phyloP scores from a whole-genome alignment of 2,113 vertebrate species.

The Rana temporaria region DNA sequence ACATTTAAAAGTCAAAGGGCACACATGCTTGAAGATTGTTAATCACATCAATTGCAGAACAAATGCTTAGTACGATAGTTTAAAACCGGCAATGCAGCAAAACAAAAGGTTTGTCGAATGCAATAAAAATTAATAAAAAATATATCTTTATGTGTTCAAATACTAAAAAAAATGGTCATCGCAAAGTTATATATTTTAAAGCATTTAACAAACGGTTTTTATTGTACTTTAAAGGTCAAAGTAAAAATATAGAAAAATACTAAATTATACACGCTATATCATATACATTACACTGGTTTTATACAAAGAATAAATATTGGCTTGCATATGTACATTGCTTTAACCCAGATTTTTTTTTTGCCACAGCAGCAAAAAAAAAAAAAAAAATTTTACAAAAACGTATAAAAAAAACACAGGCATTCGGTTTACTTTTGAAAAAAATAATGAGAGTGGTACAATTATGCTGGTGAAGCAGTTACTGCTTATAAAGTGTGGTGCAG shows the following conservation, averaged over 20 bases:
- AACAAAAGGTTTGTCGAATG: too few species aligned
- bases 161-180: too few species aligned
- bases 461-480: conserved; percentile 65
- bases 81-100: too few species aligned
- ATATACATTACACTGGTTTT: background rate
- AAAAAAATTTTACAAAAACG: background rate
- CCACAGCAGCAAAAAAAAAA: background rate
- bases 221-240: too few species aligned
- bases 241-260: too few species aligned
- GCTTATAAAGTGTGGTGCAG: conserved; percentile 75
- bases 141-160: too few species aligned
- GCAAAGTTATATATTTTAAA: too few species aligned
- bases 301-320: background rate
- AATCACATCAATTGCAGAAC: background rate
- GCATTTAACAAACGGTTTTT: too few species aligned
- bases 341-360: background rate
- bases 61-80: too few species aligned
- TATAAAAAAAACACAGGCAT: background rate
- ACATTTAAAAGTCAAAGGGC: conserved; percentile 34
- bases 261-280: background rate
- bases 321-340: background rate
- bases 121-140: too few species aligned
- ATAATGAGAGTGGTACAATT: conserved; percentile 64
- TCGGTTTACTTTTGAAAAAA: conserved; percentile 38
- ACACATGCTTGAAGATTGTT: conserved; percentile 8